These are phyloP conservation scores for Octonoba sinensis DNA, from an alignment of 2,888 invertebrate species.

Conservation along the genomic window DNA sequence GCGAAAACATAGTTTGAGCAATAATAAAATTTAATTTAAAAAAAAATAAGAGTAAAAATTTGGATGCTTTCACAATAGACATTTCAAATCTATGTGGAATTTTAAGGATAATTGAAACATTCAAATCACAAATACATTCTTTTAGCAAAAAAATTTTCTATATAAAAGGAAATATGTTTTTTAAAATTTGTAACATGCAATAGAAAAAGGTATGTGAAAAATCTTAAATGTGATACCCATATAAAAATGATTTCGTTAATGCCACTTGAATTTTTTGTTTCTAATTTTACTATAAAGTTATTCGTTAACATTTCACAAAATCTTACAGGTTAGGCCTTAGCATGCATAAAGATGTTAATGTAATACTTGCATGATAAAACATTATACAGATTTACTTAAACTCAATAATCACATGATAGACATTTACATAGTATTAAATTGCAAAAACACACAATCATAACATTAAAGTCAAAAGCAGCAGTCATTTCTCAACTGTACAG, in stretches of 20 bases:
- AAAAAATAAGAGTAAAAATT: too few species aligned
- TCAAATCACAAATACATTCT: too few species aligned
- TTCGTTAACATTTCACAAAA: constrained; percentile 7
- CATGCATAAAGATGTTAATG: constrained; percentile 31
- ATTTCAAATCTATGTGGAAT: too few species aligned
- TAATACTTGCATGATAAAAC: constrained; percentile 33
- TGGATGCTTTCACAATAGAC: too few species aligned
- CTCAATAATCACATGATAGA: constrained; percentile 32
- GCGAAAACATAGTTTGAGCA: too few species aligned
- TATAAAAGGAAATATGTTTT: constrained; percentile 1
- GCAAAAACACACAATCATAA: constrained; percentile 47
- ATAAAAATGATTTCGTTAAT: constrained; percentile 31
- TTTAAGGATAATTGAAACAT: too few species aligned
- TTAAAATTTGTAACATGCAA: constrained; percentile 3
- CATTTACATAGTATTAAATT: constrained; percentile 58
- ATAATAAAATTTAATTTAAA: too few species aligned
- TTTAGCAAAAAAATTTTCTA: too few species aligned
- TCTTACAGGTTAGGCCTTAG: constrained; percentile 47
- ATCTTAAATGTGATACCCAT: constrained; percentile 2
- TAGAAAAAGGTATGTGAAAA: constrained; percentile 7
- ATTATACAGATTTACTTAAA: constrained; percentile 26
- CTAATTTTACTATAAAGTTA: constrained; percentile 35
- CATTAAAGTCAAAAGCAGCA: constrained; percentile 43
- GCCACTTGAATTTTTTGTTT: constrained; percentile 22
- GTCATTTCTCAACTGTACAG: constrained; percentile 44